phyloP scores from a whole-genome alignment of 2,888 invertebrate genomes.

The Adelognathus sp. region DNA sequence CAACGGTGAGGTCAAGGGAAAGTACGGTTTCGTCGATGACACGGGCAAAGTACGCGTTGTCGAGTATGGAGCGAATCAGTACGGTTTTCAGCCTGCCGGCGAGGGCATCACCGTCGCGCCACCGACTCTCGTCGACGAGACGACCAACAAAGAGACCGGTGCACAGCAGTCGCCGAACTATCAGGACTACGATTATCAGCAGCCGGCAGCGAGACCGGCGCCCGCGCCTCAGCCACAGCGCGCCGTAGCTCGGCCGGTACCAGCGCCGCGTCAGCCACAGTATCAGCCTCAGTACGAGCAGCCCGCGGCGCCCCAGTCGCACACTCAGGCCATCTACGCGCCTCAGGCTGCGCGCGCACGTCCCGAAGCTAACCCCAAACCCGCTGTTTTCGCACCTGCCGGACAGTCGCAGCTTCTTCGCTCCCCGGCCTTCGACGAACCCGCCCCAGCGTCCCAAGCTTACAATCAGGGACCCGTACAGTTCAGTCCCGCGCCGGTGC shows the following conservation, averaged over 20 bases:
- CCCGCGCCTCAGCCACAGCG: slow-evolving; percentile 65
- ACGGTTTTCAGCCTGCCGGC: slow-evolving; percentile 93
- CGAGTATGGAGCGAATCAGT: slow-evolving; percentile 94
- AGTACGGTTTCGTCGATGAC: slow-evolving; percentile 94
- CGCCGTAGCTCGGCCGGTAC: slow-evolving; percentile 52
- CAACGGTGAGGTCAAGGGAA: slow-evolving; percentile 93
- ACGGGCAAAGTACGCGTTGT: slow-evolving; percentile 91
- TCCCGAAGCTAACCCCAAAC: slow-evolving; percentile 63
- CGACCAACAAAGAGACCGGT: slow-evolving; percentile 75
- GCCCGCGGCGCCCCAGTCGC: slow-evolving; percentile 62
- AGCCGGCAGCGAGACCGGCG: slow-evolving; percentile 47
- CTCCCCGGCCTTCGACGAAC: slow-evolving; percentile 68
- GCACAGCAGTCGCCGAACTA: slow-evolving; percentile 61
- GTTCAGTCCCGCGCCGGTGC: slow-evolving; percentile 75
- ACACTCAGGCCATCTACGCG: slow-evolving; percentile 75
- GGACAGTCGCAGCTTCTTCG: slow-evolving; percentile 67
- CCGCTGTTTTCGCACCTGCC: slow-evolving; percentile 72
- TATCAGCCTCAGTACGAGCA: slow-evolving; percentile 62
- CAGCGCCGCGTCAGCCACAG: slow-evolving; percentile 54
- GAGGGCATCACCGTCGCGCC: slow-evolving; percentile 91
- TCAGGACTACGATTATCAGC: slow-evolving; percentile 72
- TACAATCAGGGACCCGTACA: slow-evolving; percentile 78
- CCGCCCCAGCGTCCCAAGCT: slow-evolving; percentile 70
- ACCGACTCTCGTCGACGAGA: slow-evolving; percentile 81
- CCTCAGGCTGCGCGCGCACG: slow-evolving; percentile 62